A percentile compares a stretch with the other conserved stretches of the same genome.
phyloP scores from a whole-genome alignment of 2,888 invertebrate genomes.

The Limnephilus auricula region DNA sequence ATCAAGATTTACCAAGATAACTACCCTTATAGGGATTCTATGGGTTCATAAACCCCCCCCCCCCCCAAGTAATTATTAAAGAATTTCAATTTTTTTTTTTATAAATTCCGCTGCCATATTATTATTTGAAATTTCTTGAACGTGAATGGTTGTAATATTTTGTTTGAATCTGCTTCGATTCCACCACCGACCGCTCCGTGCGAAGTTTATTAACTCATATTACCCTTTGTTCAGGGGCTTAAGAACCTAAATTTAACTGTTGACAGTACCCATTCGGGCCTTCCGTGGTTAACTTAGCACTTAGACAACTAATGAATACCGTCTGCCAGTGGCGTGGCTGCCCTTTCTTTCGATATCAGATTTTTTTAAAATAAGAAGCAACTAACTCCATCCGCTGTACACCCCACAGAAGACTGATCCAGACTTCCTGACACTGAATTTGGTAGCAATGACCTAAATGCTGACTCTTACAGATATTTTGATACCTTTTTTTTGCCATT shows the following conservation, averaged over 20 bases:
- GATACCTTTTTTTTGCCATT: too few relatives aligned
- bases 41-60: too few relatives aligned
- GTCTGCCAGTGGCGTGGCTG: not conserved
- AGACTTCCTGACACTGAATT: too few relatives aligned
- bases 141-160: not conserved
- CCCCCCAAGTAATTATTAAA: not conserved
- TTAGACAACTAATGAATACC: conserved; percentile 65
- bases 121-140: not conserved
- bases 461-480: too few relatives aligned
- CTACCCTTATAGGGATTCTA: too few relatives aligned
- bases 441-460: too few relatives aligned
- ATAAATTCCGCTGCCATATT: not conserved
- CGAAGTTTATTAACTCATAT: conserved; percentile 42
- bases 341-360: not conserved
- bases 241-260: conserved; percentile 60
- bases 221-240: conserved; percentile 47
- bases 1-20: too few relatives aligned
- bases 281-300: conserved; percentile 65
- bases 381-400: too few relatives aligned
- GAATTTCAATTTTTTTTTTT: not conserved
- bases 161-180: not conserved
- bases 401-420: too few relatives aligned
- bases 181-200: conserved; percentile 2
- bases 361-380: too few relatives aligned
- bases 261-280: conserved; percentile 63